Conservation (phyloP, 2,113 vertebrate species). For the Triplophysa rosa region DNA sequence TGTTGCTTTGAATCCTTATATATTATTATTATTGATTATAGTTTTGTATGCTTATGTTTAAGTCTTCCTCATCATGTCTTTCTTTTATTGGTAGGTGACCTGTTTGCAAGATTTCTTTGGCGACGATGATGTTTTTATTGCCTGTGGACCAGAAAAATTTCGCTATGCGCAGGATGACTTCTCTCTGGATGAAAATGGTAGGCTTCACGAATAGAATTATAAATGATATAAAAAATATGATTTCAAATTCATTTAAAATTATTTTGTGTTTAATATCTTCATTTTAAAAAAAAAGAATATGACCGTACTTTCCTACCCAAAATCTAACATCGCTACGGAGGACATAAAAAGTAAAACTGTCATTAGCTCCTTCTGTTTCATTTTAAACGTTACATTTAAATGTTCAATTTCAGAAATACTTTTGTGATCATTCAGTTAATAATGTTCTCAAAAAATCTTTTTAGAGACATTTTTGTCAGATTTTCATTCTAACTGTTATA, state of each 20-base stretch:
- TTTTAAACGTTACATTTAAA: no score
- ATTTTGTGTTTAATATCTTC: not conserved
- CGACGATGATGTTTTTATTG: slow-evolving; percentile 96
- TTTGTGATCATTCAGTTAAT: no score
- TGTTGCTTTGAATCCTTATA: no score
- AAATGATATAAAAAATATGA: not conserved
- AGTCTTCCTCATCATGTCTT: not conserved
- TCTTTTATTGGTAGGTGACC: slow-evolving; percentile 79
- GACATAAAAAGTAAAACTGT: no score
- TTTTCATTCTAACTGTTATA: no score
- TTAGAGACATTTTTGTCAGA: no score
- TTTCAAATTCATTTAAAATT: not conserved
- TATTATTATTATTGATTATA: not conserved
- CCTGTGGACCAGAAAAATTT: slow-evolving; percentile 97
- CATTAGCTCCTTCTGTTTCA: no score
- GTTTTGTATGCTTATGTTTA: not conserved
- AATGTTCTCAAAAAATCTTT: no score
- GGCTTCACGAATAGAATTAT: slow-evolving; percentile 35
- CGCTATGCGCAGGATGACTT: slow-evolving; percentile 98
- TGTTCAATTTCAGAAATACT: no score
- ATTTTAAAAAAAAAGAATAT: no score
- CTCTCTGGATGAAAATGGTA: slow-evolving; percentile 96
- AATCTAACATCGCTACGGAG: no score
- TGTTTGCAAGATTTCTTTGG: slow-evolving; percentile 99
- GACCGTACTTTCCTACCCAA: no score